phyloP scores from a whole-genome alignment of 1,140 invertebrate genomes.

The Oppia nitens region DNA sequence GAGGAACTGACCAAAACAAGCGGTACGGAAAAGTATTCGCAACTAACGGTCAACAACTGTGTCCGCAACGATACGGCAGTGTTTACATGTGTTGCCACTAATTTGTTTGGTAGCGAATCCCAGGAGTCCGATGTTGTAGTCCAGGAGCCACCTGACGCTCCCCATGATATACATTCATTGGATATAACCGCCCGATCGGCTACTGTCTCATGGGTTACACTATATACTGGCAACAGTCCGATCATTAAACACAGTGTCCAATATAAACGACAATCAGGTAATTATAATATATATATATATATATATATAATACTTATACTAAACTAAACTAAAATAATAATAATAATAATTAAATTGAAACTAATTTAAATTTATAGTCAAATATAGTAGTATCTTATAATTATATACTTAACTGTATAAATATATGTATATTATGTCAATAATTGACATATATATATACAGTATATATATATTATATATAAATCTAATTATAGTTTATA shows the following conservation, averaged over 20 bases:
- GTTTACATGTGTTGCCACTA: slow-evolving; percentile 30
- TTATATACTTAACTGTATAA: too few species aligned
- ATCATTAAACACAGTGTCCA: slow-evolving; percentile 22
- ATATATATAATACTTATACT: too few species aligned
- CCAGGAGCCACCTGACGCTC: slow-evolving; percentile 25
- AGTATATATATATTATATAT: too few species aligned
- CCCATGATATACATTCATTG: slow-evolving; percentile 19
- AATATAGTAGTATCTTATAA: too few species aligned
- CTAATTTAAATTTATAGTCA: too few species aligned
- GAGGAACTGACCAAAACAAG: slow-evolving; percentile 6
- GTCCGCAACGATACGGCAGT: slow-evolving; percentile 27
- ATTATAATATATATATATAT: too few species aligned
- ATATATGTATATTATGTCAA: too few species aligned
- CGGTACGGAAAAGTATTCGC: not conserved
- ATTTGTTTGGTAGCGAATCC: slow-evolving; percentile 28
- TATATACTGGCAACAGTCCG: slow-evolving; percentile 22
- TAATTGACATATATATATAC: too few species aligned
- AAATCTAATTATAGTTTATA: too few species aligned
- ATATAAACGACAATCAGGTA: slow-evolving; percentile 18
- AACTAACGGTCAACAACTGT: not conserved
- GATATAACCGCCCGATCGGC: slow-evolving; percentile 19
- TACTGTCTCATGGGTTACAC: slow-evolving; percentile 21
- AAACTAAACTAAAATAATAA: too few species aligned
- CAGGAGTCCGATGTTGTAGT: slow-evolving; percentile 27
- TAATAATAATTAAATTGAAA: too few species aligned